A percentile compares a stretch with the other conserved stretches of the same genome.
These are phyloP conservation scores for Hypomesus transpacificus DNA, from an alignment of 2,113 vertebrate genomes.

Conservation along the genomic window DNA sequence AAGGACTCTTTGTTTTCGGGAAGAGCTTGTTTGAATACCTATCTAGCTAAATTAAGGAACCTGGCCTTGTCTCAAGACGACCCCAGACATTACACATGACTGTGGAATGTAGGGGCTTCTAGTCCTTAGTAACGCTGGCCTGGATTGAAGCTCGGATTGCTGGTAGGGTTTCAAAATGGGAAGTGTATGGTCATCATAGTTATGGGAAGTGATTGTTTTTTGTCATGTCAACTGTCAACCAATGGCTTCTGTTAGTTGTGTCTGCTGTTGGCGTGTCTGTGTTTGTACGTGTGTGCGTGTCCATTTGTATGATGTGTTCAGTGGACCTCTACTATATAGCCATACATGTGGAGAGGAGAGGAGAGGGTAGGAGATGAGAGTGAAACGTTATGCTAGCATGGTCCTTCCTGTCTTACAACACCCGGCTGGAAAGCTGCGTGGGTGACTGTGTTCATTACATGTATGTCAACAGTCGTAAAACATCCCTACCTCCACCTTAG, in stretches of 20 bases:
- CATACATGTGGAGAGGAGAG: background rate
- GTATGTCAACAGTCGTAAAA: background rate
- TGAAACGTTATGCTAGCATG: background rate
- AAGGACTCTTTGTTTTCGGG: conserved; percentile 3
- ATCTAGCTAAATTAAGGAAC: background rate
- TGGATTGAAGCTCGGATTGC: background rate
- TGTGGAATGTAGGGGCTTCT: background rate
- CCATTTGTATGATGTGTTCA: background rate
- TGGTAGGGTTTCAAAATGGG: background rate
- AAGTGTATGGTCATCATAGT: background rate
- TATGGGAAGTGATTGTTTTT: background rate
- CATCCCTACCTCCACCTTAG: background rate
- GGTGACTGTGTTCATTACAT: background rate
- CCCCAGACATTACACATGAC: conserved; percentile 9
- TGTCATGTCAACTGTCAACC: background rate
- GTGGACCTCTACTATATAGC: too few species aligned
- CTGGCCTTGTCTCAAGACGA: background rate
- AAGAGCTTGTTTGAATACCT: conserved; percentile 22
- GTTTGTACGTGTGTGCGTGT: conserved; percentile 20
- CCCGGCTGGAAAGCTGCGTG: background rate
- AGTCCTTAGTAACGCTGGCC: background rate
- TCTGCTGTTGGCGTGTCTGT: conserved; percentile 6
- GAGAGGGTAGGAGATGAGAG: background rate
- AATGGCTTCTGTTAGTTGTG: background rate
- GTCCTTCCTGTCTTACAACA: conserved; percentile 1